Evolutionary conservation across 2,113 vertebrate genomes (phyloP).

Genomic region (Mystacornis crossleyi): DNA sequence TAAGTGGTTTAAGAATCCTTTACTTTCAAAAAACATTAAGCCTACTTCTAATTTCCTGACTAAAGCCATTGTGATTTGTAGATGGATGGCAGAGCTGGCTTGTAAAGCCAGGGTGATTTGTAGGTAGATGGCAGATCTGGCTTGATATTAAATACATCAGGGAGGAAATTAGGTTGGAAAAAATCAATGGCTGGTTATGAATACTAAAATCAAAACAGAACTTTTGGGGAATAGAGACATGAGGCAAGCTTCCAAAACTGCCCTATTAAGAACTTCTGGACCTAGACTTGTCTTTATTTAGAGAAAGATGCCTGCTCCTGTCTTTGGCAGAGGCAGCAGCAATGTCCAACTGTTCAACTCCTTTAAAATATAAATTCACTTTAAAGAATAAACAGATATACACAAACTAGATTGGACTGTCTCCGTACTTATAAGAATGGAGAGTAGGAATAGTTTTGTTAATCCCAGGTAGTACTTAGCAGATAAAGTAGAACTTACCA

Average conservation of each 20-base stretch:
- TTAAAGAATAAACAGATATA: background rate
- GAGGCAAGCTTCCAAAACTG: background rate
- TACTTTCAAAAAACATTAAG: background rate
- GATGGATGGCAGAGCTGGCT: slow-evolving; percentile 1
- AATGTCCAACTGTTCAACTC: background rate
- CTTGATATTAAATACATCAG: slow-evolving; percentile 44
- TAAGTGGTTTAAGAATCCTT: slow-evolving; percentile 18
- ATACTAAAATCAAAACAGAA: slow-evolving; percentile 42
- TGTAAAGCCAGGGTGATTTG: slow-evolving; percentile 47
- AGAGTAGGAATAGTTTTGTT: background rate
- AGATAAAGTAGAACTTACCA: background rate
- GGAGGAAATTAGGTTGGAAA: slow-evolving; percentile 58
- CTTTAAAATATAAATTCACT: background rate
- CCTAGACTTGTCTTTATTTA: background rate
- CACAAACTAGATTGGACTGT: background rate
- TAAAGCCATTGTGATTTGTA: slow-evolving; percentile 21
- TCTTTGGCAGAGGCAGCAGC: background rate
- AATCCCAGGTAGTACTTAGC: background rate
- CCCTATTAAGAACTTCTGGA: background rate
- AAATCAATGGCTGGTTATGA: slow-evolving; percentile 58
- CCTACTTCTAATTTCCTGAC: slow-evolving; percentile 37
- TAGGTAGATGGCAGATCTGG: slow-evolving; percentile 29
- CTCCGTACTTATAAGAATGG: background rate
- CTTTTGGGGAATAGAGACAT: background rate
- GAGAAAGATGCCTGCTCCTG: background rate